A percentile compares a stretch with the other conserved stretches of the same genome.
Conservation (phyloP, 2,888 invertebrate species). For the Plagiodera versicolora region DNA sequence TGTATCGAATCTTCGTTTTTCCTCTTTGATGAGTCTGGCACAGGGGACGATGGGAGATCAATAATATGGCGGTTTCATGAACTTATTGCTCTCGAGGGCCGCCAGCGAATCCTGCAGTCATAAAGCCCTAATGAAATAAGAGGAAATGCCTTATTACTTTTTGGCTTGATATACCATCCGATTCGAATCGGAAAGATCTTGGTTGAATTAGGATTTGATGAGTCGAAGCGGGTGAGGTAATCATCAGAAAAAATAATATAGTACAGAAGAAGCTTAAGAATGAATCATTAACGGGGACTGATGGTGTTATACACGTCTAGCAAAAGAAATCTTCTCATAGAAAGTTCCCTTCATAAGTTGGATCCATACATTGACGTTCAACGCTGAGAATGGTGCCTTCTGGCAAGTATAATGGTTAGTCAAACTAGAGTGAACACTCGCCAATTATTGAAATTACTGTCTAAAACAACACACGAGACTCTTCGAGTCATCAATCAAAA, state of each 20-base stretch:
- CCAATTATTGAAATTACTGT: too few species aligned
- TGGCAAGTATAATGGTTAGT: too few species aligned
- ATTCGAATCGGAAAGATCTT: conserved; percentile 20
- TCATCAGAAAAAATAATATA: neutral
- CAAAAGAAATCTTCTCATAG: too few species aligned
- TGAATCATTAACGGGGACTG: too few species aligned
- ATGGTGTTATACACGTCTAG: too few species aligned
- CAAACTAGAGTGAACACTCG: too few species aligned
- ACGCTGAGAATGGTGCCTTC: too few species aligned
- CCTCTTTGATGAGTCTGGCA: conserved; percentile 23
- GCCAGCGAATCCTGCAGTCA: conserved; percentile 28
- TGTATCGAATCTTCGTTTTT: conserved; percentile 29
- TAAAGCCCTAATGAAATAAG: conserved; percentile 34
- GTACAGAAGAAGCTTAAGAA: too few species aligned
- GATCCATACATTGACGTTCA: too few species aligned
- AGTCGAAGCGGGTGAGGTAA: neutral
- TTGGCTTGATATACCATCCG: conserved; percentile 24
- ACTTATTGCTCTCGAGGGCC: conserved; percentile 26
- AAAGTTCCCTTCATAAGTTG: too few species aligned
- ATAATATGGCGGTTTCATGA: conserved; percentile 26
- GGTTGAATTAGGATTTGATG: neutral
- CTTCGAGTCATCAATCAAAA: too few species aligned
- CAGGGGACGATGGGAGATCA: conserved; percentile 20
- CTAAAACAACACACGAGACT: too few species aligned
- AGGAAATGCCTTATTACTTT: conserved; percentile 31